Conservation (phyloP, 2,888 invertebrate genomes). For the Netelia melanura region DNA sequence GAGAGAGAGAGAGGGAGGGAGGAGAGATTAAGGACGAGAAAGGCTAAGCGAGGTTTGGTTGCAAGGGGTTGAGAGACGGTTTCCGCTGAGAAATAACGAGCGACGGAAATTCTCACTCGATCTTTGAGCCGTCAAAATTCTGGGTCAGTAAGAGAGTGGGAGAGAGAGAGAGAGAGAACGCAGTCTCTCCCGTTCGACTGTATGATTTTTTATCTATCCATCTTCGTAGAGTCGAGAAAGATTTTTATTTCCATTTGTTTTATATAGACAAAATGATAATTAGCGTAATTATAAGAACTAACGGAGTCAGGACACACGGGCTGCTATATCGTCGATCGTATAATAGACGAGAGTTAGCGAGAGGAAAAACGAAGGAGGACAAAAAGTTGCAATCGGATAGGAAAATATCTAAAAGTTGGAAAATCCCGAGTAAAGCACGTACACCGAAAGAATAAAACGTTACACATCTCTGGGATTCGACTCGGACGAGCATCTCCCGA, state of each 20-base stretch:
- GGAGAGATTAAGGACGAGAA: conserved; percentile 41
- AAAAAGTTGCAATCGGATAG: neutral
- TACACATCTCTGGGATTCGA: conserved; percentile 44
- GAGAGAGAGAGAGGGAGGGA: neutral
- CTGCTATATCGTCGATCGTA: no score
- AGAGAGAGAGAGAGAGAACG: conserved; percentile 18
- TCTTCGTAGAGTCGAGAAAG: neutral
- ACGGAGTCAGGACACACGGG: neutral
- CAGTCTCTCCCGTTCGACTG: no score
- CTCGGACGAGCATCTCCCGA: conserved; percentile 48
- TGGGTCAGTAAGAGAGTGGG: conserved; percentile 58
- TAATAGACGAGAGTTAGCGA: neutral
- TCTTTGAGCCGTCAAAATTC: conserved; percentile 67
- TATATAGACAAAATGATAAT: neutral
- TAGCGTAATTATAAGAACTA: neutral
- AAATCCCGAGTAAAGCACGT: conserved; percentile 45
- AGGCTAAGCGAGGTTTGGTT: conserved; percentile 23
- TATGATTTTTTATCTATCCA: neutral
- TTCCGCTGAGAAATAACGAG: conserved; percentile 59
- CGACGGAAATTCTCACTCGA: conserved; percentile 58
- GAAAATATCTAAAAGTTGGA: conserved; percentile 18
- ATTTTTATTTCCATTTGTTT: neutral
- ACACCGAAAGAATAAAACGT: conserved; percentile 57
- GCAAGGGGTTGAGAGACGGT: conserved; percentile 17
- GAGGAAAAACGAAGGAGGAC: neutral